Conservation (phyloP, 2,113 vertebrate genomes). For the Harpagus bidentatus region DNA sequence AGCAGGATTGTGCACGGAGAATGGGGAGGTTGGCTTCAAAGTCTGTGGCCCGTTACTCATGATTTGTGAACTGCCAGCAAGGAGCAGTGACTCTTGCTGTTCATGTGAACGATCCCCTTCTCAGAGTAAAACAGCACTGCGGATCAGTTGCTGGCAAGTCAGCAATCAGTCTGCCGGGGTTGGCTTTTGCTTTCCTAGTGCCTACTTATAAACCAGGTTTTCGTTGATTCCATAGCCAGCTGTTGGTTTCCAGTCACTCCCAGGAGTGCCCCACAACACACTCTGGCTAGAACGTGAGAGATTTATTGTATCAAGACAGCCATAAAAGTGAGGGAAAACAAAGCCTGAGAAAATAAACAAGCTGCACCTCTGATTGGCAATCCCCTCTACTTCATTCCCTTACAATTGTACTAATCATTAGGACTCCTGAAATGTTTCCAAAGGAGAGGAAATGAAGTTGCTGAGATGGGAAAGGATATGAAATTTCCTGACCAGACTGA, state of each 20-base stretch:
- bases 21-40: background rate
- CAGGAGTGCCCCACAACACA: slow-evolving; percentile 39
- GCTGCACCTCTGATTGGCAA: slow-evolving; percentile 50
- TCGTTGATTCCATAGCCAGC: background rate
- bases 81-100: background rate
- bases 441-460: slow-evolving; percentile 77
- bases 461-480: slow-evolving; percentile 82
- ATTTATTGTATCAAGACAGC: slow-evolving; percentile 63
- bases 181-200: background rate
- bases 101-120: background rate
- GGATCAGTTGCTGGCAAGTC: background rate
- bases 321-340: slow-evolving; percentile 58
- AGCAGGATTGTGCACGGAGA: background rate
- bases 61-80: background rate
- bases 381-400: background rate
- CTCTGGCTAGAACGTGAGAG: slow-evolving; percentile 55
- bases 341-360: slow-evolving; percentile 62
- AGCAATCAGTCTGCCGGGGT: accelerated
- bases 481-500: slow-evolving; percentile 83
- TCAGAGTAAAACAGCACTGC: background rate
- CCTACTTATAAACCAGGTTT: background rate
- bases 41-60: background rate
- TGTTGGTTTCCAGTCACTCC: slow-evolving; percentile 19
- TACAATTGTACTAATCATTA: slow-evolving; percentile 66
- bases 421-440: slow-evolving; percentile 74